Base-by-base conservation (phyloP, 2,888 invertebrate species). In the Chloroclystis v-ata region DNA sequence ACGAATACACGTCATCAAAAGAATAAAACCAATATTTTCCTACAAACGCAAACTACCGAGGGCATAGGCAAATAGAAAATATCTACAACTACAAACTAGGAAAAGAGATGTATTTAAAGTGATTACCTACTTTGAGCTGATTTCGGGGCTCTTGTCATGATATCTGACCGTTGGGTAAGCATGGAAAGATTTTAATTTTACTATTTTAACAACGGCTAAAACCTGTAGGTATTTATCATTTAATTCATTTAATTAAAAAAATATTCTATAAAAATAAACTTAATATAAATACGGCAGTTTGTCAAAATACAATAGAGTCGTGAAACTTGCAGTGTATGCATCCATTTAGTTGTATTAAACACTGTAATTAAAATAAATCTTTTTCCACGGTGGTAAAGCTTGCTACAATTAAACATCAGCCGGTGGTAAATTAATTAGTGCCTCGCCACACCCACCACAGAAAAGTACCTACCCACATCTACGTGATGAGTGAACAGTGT, bases 81-180 rank as follows among this genome's bases (percentile, higher is more conserved):
- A 41, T 35, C 38, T 39, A 50, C n/a, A 24, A 41, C 32, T 24
- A 43, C 42, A 45, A 43, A 46, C 46, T 43, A 50, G 37, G 11
- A 43, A 46, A 46, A 39, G 40, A 38, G 41, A 32, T 43, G 46
- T 50, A 47, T 46, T 43, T 50, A 46, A 50, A 46, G 29, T 50
- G 50, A 50, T 50, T 50, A 50, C 50, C 50, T 50, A 50, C 50
- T 50, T 50, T 50, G 46, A 50, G 50, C 46, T 50, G 50, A 50
- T 43, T 50, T 50, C 50, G 33, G 39, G 50, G 46, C 50, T 50
- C 50, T 50, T 50, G 50, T 50, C 50, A 50, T 50, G 50, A 40
- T 50, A 50, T 47, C 50, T 50, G 50, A 50, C 50, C 50, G 39
- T 50, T 50, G 29, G 50, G 50, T 43, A 50, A 11, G 50, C 50